Conservation (phyloP, 2,888 invertebrate genomes). For the Xanthia togata region DNA sequence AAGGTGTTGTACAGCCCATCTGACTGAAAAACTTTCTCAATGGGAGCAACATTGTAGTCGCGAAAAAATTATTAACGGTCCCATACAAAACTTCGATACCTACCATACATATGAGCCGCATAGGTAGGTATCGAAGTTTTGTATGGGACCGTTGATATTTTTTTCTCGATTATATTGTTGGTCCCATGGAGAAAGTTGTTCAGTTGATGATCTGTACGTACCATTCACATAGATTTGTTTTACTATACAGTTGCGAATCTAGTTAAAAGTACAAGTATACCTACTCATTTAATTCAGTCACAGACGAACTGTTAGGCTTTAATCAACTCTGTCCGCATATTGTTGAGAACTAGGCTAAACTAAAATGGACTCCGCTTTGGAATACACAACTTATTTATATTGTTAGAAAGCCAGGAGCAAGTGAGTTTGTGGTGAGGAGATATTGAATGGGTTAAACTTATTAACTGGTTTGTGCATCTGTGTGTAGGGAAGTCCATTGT, state of each 20-base stretch:
- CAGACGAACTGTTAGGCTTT: conserved; percentile 18
- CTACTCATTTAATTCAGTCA: conserved; percentile 7
- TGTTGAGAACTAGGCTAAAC: conserved; percentile 41
- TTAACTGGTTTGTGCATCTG: not conserved
- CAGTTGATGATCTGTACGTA: not conserved
- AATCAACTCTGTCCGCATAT: conserved; percentile 26
- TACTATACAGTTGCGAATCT: too few species aligned
- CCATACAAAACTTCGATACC: too few species aligned
- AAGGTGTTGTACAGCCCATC: not conserved
- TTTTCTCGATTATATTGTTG: not conserved
- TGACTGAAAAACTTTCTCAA: not conserved
- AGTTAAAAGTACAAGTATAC: not conserved
- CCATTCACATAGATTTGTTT: too few species aligned
- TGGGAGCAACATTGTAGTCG: not conserved
- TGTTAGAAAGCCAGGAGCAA: conserved; percentile 1
- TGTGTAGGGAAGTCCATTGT: not conserved
- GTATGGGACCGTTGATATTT: not conserved
- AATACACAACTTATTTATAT: conserved; percentile 39
- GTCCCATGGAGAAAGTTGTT: not conserved
- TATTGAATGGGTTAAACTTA: conserved; percentile 13
- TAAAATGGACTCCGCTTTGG: conserved; percentile 22
- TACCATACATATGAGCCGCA: too few species aligned
- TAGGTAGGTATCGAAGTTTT: not conserved
- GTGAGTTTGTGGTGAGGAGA: not conserved
- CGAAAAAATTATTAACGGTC: too few species aligned